phyloP scores from a whole-genome alignment of 2,797 vertebrate genomes.

The Notoglanidium macrostoma region DNA sequence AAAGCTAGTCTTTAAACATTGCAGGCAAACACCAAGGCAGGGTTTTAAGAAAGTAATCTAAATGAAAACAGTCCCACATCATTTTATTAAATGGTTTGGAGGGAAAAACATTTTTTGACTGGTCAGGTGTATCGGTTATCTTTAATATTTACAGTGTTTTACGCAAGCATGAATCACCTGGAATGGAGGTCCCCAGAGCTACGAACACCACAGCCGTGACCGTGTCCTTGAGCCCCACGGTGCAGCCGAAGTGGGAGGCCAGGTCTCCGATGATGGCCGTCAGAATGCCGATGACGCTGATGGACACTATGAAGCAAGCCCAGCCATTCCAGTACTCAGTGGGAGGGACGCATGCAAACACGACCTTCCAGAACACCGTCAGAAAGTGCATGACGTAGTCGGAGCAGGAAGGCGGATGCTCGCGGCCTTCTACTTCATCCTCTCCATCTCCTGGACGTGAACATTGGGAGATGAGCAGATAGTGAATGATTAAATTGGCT shows the following conservation, averaged over 20 bases:
- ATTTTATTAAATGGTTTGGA: not conserved
- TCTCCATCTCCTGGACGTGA: conserved; percentile 73
- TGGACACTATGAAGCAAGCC: conserved; percentile 90
- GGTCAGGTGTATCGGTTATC: not conserved
- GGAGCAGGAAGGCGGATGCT: conserved; percentile 82
- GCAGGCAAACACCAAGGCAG: not conserved
- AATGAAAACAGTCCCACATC: not conserved
- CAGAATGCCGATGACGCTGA: conserved; percentile 79
- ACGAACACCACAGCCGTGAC: conserved; percentile 94
- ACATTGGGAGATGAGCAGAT: not conserved
- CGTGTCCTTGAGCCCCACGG: conserved; percentile 85
- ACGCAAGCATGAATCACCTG: conserved; percentile 72
- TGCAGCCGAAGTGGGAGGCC: conserved; percentile 93
- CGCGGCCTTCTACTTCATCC: conserved; percentile 72
- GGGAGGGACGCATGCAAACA: conserved; percentile 89
- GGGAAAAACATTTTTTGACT: not conserved
- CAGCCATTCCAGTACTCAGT: conserved; percentile 91
- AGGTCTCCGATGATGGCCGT: conserved; percentile 90
- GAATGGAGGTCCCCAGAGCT: conserved; percentile 89
- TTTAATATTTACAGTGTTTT: not conserved
- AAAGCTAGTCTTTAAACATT: not conserved
- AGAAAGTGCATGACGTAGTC: conserved; percentile 93
- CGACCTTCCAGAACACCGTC: conserved; percentile 92
- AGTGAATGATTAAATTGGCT: not conserved
- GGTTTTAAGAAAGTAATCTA: not conserved